phyloP scores from a whole-genome alignment of 2,797 vertebrate genomes.

The Pogoniulus pusillus region DNA sequence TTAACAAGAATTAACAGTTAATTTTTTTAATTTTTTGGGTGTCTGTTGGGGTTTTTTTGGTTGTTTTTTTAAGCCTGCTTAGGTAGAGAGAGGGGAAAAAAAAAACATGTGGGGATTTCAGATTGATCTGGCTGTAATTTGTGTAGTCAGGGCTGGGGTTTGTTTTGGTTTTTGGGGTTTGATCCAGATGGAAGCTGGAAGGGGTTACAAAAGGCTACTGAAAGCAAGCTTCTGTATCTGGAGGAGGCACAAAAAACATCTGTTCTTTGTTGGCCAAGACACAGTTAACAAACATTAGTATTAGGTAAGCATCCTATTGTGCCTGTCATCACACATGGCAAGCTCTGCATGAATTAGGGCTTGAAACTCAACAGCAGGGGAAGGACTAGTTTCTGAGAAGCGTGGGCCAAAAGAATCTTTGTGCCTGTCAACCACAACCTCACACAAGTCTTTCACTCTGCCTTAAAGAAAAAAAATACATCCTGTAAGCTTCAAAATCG shows the following conservation, averaged over 20 bases:
- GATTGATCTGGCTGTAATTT: conserved; percentile 8
- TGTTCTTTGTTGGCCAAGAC: conserved; percentile 42
- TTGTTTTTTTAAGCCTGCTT: not conserved
- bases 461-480: not conserved
- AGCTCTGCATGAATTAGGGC: not conserved
- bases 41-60: too few species aligned
- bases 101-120: conserved; percentile 14
- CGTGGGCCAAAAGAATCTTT: not conserved
- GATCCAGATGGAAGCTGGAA: conserved; percentile 22
- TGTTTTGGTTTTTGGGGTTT: not conserved
- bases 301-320: conserved; percentile 32
- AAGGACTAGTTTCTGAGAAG: conserved; percentile 34
- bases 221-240: conserved; percentile 13
- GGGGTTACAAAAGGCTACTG: not conserved
- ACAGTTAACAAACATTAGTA: conserved; percentile 39
- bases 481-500: not conserved
- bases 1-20: not conserved
- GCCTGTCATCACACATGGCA: conserved; percentile 21
- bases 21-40: not conserved
- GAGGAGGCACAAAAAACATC: conserved; percentile 24
- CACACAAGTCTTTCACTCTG: not conserved
- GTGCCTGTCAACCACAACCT: not conserved
- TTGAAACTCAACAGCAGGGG: not conserved
- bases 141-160: not conserved
- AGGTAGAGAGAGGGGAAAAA: not conserved